Percentiles rank a stretch among this genome's conserved stretches.
Conservation (phyloP, 2,797 vertebrate genomes). For the Scomberomorus guttatus region DNA sequence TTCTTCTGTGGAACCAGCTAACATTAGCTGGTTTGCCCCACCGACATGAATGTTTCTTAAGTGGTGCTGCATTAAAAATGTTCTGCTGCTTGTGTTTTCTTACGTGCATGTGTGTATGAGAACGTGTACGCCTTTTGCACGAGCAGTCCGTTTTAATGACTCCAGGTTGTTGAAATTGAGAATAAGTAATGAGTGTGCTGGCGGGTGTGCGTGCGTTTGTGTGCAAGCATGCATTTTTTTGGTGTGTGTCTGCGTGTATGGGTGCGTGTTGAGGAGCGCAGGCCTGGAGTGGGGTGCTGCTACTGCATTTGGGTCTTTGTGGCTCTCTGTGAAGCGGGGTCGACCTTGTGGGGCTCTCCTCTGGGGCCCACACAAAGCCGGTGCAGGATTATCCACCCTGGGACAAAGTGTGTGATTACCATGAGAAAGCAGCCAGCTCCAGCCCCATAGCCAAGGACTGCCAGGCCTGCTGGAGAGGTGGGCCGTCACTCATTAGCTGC, state of each 20-base stretch:
- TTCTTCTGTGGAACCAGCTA: conserved; percentile 3
- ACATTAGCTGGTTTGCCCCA: not conserved
- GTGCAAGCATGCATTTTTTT: conserved; percentile 77
- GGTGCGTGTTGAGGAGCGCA: conserved; percentile 78
- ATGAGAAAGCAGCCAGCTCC: conserved; percentile 87
- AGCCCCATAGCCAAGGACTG: conserved; percentile 78
- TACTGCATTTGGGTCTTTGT: conserved; percentile 84
- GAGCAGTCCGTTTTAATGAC: conserved; percentile 67
- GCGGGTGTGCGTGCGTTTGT: conserved; percentile 64
- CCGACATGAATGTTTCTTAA: conserved; percentile 9
- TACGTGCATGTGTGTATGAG: conserved; percentile 13
- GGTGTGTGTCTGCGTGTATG: conserved; percentile 57
- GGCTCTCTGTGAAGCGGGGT: conserved; percentile 83
- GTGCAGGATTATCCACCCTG: conserved; percentile 86
- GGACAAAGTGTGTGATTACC: conserved; percentile 90
- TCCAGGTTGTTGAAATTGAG: conserved; percentile 77
- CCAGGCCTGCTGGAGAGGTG: conserved; percentile 85
- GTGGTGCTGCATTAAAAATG: not conserved
- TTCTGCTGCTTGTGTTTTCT: conserved; percentile 14
- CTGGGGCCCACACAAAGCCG: conserved; percentile 86
- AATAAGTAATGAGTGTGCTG: conserved; percentile 81
- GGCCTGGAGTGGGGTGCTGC: conserved; percentile 82
- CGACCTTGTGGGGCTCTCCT: conserved; percentile 86
- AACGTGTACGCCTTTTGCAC: conserved; percentile 32
- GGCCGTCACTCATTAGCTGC: conserved; percentile 86